phyloP scores from a whole-genome alignment of 2,113 vertebrate species.

The Melanerpes formicivorus region DNA sequence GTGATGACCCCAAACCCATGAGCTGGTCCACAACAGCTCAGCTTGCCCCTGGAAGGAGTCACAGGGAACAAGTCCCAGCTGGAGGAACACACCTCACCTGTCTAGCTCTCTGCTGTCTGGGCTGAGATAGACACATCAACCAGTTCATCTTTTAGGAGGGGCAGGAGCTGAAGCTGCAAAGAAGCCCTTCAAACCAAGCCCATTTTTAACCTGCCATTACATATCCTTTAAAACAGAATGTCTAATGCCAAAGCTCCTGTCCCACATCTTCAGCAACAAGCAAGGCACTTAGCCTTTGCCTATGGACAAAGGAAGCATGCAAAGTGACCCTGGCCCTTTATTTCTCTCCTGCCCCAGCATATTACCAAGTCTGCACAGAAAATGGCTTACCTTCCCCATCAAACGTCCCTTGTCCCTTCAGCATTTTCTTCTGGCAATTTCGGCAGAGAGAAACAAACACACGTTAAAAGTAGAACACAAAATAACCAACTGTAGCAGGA shows the following conservation, averaged over 20 bases:
- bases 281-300: not conserved
- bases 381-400: slow-evolving; percentile 91
- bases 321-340: fast-evolving
- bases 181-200: not conserved
- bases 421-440: slow-evolving; percentile 79
- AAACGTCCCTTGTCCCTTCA: slow-evolving; percentile 88
- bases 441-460: not conserved
- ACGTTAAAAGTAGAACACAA: slow-evolving; percentile 21
- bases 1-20: fast-evolving
- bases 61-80: not conserved
- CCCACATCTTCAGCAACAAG: not conserved
- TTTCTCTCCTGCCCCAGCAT: not conserved
- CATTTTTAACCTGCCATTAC: not conserved
- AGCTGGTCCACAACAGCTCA: fast-evolving
- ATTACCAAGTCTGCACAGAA: not conserved
- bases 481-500: slow-evolving; percentile 2
- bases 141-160: not conserved
- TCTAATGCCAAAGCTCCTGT: not conserved
- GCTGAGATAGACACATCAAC: not conserved
- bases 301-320: fast-evolving
- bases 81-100: fast-evolving
- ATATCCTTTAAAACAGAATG: not conserved
- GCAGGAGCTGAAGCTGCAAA: not conserved
- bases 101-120: fast-evolving
- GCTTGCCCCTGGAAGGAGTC: not conserved